Evolutionary conservation across 92 coral and sea anemone species (phyloP), one percentile per base, ranked within the genome.

Genomic region (Palythoa heliodiscus): DNA sequence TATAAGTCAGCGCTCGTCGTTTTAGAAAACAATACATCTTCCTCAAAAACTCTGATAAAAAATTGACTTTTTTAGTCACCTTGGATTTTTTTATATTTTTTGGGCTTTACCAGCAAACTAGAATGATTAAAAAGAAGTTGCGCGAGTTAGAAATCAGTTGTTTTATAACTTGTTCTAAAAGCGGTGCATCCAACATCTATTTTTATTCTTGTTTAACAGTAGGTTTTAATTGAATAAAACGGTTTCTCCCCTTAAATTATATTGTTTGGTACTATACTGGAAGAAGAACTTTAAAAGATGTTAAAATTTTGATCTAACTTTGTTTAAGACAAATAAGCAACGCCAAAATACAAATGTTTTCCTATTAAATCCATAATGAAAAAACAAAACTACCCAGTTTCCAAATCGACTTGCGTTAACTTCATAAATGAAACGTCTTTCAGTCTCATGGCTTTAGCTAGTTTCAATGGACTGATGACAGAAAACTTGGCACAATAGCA

Each of bases 381-480:
- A 43, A 43, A 43, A 1, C 50, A 43, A 43, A 43, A 43, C 4
- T 43, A 3, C 50, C 35, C 35, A n/a, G n/a, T 43, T 43, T 43
- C 9, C 50, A 43, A 43, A 43, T 43, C 50, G 50, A 43, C 50
- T 43, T 43, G 9, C 50, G 50, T 43, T 43, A 43, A 43, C 84
- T 64, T 54, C 6, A 19, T 16, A 13, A 70, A 25, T 80, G 73
- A 38, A 61, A 79, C 8, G 25, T 43, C 22, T 66, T 20, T 64
- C 40, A 13, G 19, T 22, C 38, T 79, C 23, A 66, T 63, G 22
- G 19, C 4, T n/a, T n/a, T 6, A 80, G 38, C 84, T 40, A 54
- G 70, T 80, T 80, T 80, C 43, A 80, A 80, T 67, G 43, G 84
- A 43, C 22, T 67, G 74, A 80, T 67, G 84, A 80, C 74, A 80